Base-by-base conservation (phyloP, 1,140 invertebrate genomes). In the Penaeus vannamei region DNA sequence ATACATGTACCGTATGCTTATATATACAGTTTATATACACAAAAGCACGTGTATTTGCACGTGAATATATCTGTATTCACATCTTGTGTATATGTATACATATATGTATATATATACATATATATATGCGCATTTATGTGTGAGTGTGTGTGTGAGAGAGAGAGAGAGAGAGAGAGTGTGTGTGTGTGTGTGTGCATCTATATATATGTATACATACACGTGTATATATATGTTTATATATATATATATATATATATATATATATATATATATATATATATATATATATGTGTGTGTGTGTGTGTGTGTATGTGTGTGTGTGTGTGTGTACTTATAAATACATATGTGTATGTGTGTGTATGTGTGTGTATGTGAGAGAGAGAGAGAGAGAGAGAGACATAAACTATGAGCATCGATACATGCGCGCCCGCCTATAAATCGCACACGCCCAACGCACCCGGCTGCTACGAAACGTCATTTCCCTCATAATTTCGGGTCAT, bases 311-410 rank as follows among this genome's bases (percentile, higher is more conserved):
- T 10, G 29, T 72, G 36, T 72, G 5, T 72, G 29, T 72, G 29
- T 72, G 23, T 72, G 36, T 72, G 36, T 72, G 20, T 72, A 29
- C 29, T 22, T 72, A 29, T 72, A 5, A 29, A 29, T 72, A 29
- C 29, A 32, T 76, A 76, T 32, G 10, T 76, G 36, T 76, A 32
- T 76, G 36, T 76, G 32, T 76, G 42, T 76, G 12, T 76, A 76
- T 76, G n/a, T 76, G 42, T 36, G n/a, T 8, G 32, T 76, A 29
- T 76, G 19, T 36, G 29, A 80, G 77, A 80, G 42, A 80, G 77
- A 80, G 77, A 46, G 42, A 80, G 77, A 80, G 77, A 46, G 42
- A 80, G 77, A 80, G n/a, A n/a, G n/a, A n/a, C n/a, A n/a, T n/a
- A n/a, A 60, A 32, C 1, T 26, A 29, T 61, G 29, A 61, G n/a